Conservation (phyloP, 2,797 vertebrate species). For the Okamejei kenojei region DNA sequence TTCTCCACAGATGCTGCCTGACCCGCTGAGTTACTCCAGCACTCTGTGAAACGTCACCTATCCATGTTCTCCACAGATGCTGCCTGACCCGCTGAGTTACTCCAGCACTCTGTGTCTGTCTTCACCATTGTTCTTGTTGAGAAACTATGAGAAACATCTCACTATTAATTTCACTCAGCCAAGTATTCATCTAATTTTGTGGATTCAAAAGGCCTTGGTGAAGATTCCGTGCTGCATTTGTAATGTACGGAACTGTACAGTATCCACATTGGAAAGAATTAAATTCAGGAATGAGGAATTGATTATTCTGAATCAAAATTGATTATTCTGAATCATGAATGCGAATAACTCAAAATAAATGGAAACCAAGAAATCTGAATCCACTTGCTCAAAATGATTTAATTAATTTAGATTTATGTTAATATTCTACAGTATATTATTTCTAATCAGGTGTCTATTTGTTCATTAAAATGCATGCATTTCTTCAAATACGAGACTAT, state of each 20-base stretch:
- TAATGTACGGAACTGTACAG: not conserved
- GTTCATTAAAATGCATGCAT: slow-evolving; percentile 8
- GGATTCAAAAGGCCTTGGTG: slow-evolving; percentile 14
- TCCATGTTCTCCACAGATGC: too few relatives aligned
- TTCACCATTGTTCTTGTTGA: not conserved
- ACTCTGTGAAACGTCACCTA: too few relatives aligned
- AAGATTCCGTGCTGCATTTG: not conserved
- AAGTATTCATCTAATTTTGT: not conserved
- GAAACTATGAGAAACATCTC: not conserved
- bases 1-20: too few relatives aligned
- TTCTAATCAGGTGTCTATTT: not conserved
- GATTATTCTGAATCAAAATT: not conserved
- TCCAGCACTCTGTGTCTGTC: too few relatives aligned
- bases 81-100: too few relatives aligned
- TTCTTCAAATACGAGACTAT: too few relatives aligned
- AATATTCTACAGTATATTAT: not conserved
- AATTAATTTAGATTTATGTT: not conserved
- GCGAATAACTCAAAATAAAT: not conserved
- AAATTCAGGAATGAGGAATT: slow-evolving; percentile 1
- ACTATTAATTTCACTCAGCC: not conserved
- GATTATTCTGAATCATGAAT: not conserved
- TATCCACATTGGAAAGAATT: not conserved
- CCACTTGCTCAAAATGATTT: not conserved
- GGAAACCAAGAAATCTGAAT: slow-evolving; percentile 15
- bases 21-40: too few relatives aligned